Percentiles rank a stretch among this genome's conserved stretches.
phyloP scores from a whole-genome alignment of 2,113 vertebrate genomes.

The Podarcis cretensis region DNA sequence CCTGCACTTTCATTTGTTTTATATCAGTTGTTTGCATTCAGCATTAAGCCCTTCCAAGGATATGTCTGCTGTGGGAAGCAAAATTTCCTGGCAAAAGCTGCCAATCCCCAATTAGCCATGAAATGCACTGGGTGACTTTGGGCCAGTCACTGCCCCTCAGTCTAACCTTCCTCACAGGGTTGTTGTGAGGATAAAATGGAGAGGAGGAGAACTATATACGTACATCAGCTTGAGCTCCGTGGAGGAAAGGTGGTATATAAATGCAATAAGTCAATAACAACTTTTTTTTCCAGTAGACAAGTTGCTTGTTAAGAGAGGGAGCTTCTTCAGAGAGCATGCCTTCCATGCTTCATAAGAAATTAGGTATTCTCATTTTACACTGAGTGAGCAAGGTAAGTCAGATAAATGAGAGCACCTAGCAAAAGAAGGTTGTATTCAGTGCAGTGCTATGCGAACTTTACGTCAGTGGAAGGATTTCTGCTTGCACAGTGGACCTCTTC shows the following conservation, averaged over 20 bases:
- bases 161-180: neutral
- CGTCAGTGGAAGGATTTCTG: too few relatives aligned
- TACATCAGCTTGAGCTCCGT: neutral
- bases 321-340: too few relatives aligned
- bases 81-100: neutral
- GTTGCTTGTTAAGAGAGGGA: neutral
- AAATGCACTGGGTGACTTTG: neutral
- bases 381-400: neutral
- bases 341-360: neutral
- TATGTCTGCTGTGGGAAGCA: neutral
- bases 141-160: neutral
- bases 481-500: too few relatives aligned
- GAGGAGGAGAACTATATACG: neutral
- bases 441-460: too few relatives aligned
- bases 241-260: neutral
- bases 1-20: neutral
- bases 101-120: neutral
- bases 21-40: neutral
- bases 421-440: neutral
- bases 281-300: neutral
- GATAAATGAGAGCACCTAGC: neutral
- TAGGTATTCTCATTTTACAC: neutral
- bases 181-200: neutral
- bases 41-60: neutral
- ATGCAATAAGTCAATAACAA: neutral